A percentile compares a stretch with the other conserved stretches of the same genome.
These are phyloP conservation scores for Helicolenus hilgendorfi DNA, from an alignment of 2,797 vertebrate species.

Conservation along the genomic window DNA sequence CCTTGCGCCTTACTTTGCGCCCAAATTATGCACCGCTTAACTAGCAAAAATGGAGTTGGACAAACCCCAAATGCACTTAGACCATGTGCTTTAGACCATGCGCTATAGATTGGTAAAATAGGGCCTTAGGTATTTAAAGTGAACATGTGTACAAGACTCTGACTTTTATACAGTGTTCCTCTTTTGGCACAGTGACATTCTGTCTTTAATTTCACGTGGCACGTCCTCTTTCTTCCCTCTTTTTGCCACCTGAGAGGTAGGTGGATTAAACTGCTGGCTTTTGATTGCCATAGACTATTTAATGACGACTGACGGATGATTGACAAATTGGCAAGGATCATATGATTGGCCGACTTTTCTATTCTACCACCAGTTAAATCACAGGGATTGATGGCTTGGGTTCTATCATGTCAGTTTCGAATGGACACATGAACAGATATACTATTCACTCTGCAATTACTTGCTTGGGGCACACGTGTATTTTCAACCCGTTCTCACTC, in stretches of 20 bases:
- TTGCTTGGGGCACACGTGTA: neutral
- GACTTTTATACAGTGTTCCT: neutral
- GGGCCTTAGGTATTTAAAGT: too few species aligned
- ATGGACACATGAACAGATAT: neutral
- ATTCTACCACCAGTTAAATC: neutral
- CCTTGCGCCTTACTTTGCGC: too few species aligned
- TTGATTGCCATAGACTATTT: neutral
- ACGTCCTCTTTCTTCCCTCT: neutral
- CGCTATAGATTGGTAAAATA: too few species aligned
- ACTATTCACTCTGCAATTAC: too few species aligned
- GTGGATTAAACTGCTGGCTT: neutral
- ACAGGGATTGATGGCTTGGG: neutral
- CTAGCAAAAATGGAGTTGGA: too few species aligned
- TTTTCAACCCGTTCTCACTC: neutral
- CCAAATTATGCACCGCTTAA: too few species aligned
- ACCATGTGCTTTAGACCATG: too few species aligned
- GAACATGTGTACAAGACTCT: neutral
- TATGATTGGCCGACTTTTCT: neutral
- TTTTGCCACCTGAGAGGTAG: neutral
- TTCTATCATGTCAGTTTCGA: neutral
- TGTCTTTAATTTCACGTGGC: neutral
- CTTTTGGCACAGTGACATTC: neutral
- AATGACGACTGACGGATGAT: constrained; percentile 6
- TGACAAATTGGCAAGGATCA: neutral
- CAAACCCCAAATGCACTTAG: too few species aligned